Base-by-base conservation (phyloP, 2,113 vertebrate species). In the Lycaon pictus region DNA sequence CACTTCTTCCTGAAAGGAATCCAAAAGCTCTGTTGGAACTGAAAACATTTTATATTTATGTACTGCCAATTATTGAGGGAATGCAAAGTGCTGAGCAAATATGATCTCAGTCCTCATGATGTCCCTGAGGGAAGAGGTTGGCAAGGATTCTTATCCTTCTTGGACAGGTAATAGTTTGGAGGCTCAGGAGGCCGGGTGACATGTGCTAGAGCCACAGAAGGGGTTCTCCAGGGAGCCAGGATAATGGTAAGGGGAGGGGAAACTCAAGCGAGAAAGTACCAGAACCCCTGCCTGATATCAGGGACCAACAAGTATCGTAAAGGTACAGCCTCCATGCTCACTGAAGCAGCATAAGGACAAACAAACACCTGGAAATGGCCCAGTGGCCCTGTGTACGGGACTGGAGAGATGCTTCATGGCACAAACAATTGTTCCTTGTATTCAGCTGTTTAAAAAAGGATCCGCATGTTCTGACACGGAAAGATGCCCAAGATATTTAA, bases 1-100 rank as follows among this genome's bases (percentile, higher is more conserved):
- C 35, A 5, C 19, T 98, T 88, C 90, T 92, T 97, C 92, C 88
- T 92, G 92, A 97, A 98, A 80, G 92, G 80, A 92, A 65, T 83
- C 93, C 80, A 89, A 91, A 62, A 17, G 13, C 76, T 71, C 93
- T 96, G 97, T 97, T 98, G 94, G 94, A 91, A 98, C 94, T 93
- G 77, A 97, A 98, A 98, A 97, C 97, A 98, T 82, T 95, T 96
- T 80, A 35, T 98, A 97, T 98, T 98, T 98, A 96, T 93, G 62
- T 90, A 85, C 94, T 72, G 29, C 88, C 81, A 89, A 67, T 96
- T 92, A 94, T 32, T 19, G 92, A 96, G 63, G 94, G 96, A 98
- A 98, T 32, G n/a, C 71, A 60, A 88, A 88, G 90, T 97, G 7
- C 93, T 97, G 74, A 15, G 88, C 74, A 90, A 92, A 76, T 87